A percentile compares a stretch with the other conserved stretches of the same genome.
These are phyloP conservation scores for Nyctalus aviator DNA, from an alignment of 2,797 vertebrate genomes.

Conservation along the genomic window DNA sequence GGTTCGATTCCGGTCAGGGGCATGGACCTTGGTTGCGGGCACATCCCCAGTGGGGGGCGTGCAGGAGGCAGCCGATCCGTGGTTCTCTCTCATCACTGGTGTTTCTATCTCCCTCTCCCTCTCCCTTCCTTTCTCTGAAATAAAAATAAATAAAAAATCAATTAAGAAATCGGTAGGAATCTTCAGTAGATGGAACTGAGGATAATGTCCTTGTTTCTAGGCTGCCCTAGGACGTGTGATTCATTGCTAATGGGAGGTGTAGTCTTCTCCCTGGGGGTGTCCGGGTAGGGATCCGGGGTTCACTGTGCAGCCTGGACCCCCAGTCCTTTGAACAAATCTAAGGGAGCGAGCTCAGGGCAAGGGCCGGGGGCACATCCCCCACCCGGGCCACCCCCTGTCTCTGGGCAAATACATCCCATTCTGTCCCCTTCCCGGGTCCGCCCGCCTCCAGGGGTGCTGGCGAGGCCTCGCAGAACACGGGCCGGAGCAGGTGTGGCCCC, in stretches of 20 bases:
- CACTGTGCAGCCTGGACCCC: neutral
- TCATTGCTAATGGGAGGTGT: neutral
- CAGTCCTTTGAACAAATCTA: neutral
- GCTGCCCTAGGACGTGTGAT: neutral
- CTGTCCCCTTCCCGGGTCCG: neutral
- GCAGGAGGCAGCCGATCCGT: too few species aligned
- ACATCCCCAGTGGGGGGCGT: too few species aligned
- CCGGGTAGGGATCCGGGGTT: too few species aligned
- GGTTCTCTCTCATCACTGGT: too few species aligned
- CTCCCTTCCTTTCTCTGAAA: too few species aligned
- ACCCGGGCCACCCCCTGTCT: too few species aligned
- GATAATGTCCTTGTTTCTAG: neutral
- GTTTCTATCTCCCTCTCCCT: too few species aligned
- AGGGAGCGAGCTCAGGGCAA: neutral
- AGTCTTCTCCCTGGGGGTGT: neutral
- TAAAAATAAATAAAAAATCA: too few species aligned
- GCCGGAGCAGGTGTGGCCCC: too few species aligned
- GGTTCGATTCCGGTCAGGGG: too few species aligned
- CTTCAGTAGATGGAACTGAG: neutral
- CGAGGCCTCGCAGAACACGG: neutral
- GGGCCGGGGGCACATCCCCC: neutral
- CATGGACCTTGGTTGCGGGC: too few species aligned
- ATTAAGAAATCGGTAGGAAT: too few species aligned
- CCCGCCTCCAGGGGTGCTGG: neutral
- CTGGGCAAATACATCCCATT: neutral